Evolutionary conservation across 1,140 invertebrate species (phyloP), one percentile per base, ranked within the genome.

Genomic region (Rhopalosiphum maidis): DNA sequence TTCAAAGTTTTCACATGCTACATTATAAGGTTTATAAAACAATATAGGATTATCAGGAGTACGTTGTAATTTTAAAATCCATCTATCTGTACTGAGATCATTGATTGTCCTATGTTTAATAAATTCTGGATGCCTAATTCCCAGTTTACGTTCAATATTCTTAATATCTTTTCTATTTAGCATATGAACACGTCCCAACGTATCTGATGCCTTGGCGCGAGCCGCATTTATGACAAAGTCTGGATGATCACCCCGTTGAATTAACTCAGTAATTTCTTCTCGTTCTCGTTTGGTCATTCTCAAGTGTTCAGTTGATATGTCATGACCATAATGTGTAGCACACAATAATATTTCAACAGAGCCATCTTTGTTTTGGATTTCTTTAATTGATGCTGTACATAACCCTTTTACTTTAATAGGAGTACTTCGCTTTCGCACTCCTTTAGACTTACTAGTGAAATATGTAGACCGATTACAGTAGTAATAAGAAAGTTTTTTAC

Each of bases 301-400:
- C 82, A 93, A 43, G 23, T 93, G 91, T 83, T 93, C 91, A n/a
- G 82, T 41, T 43, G 91, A 93, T 85, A 86, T 93, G 25, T 93
- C 82, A 93, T 93, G 91, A 30, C 91, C 91, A 93, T 93, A 93
- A 15, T 93, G 91, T n/a, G 91, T 93, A 54, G 91, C 91, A 93
- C 91, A 93, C 5, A 93, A 43, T 35, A 93, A 55, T 93, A 93
- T 41, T 30, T 93, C 77, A 54, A 93, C 22, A 41, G 82, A 41
- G 2, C 48, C 82, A 86, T 93, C 48, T 11, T 9, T 93, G 35
- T 93, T 93, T 93, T 86, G 23, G 23, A 85, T 22, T 93, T 86
- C 91, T 86, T 93, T 93, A 48, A 93, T 55, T 25, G 91, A 43
- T 55, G 91, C 91, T 21, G 91, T 93, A 85, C 91, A 93, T 54